These are phyloP conservation scores for Phenganax stokvisi DNA, from an alignment of 92 coral and sea anemone genomes.

Conservation along the genomic window DNA sequence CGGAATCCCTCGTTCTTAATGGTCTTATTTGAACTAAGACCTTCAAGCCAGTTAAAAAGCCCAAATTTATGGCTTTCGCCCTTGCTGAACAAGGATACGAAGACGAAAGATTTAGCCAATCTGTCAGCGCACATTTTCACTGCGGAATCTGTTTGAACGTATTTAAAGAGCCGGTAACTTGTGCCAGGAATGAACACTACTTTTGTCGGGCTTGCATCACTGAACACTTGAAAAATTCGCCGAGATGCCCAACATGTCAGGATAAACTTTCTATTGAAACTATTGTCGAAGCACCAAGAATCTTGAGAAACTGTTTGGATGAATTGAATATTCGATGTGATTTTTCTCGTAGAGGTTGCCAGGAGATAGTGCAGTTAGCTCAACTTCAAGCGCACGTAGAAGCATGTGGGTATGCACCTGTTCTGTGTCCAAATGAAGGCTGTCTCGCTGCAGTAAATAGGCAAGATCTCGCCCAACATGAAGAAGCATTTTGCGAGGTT, in stretches of 20 bases:
- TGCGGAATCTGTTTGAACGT: slow-evolving; percentile 61
- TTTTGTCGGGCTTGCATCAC: slow-evolving; percentile 57
- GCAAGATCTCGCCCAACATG: slow-evolving; percentile 6
- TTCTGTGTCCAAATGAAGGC: slow-evolving; percentile 46
- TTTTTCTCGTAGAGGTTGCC: slow-evolving; percentile 48
- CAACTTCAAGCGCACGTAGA: slow-evolving; percentile 37
- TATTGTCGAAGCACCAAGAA: slow-evolving; percentile 48
- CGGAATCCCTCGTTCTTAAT: too few relatives aligned
- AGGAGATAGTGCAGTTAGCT: slow-evolving; percentile 40
- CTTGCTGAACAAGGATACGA: not conserved
- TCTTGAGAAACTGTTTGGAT: slow-evolving; percentile 51
- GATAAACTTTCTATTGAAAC: slow-evolving; percentile 25
- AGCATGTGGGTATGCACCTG: slow-evolving; percentile 48
- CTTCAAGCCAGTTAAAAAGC: too few relatives aligned
- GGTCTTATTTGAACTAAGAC: too few relatives aligned
- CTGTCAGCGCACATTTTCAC: slow-evolving; percentile 18
- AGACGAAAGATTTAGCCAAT: slow-evolving; percentile 6
- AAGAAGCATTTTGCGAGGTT: slow-evolving; percentile 24
- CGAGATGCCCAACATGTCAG: slow-evolving; percentile 59
- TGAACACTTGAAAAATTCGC: slow-evolving; percentile 42
- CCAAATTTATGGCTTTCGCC: not conserved
- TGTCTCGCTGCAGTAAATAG: slow-evolving; percentile 30
- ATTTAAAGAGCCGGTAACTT: slow-evolving; percentile 59
- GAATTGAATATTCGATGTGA: slow-evolving; percentile 51
- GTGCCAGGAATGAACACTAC: slow-evolving; percentile 56